phyloP scores from a whole-genome alignment of 2,113 vertebrate genomes.

The Chloroceryle aenea region DNA sequence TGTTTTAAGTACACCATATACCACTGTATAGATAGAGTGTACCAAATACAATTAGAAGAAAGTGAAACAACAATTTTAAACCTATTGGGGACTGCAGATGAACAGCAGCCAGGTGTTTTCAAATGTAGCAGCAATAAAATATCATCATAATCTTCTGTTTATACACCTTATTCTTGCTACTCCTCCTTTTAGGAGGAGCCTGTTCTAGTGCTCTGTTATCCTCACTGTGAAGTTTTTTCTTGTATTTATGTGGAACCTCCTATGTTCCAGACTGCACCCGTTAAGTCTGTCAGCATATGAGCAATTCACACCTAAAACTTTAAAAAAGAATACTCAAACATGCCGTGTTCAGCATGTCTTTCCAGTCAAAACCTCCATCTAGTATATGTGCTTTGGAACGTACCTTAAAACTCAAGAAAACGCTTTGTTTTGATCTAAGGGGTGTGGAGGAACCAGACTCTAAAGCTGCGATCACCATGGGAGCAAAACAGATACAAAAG shows the following conservation, averaged over 20 bases:
- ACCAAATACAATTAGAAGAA: not conserved
- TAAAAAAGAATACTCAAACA: not conserved
- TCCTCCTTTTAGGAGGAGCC: not conserved
- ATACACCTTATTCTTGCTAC: not conserved
- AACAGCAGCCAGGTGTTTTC: not conserved
- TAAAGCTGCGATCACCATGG: not conserved
- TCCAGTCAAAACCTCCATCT: not conserved
- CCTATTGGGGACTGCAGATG: not conserved
- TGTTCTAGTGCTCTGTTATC: no score
- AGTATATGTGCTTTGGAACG: not conserved
- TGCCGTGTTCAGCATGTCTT: not conserved
- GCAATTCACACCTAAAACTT: not conserved
- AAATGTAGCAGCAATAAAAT: not conserved
- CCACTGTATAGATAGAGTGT: no score
- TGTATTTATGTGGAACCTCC: no score
- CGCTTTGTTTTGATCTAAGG: not conserved
- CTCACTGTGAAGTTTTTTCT: no score
- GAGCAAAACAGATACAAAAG: slow-evolving; percentile 58
- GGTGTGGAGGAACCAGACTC: not conserved
- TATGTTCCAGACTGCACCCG: no score
- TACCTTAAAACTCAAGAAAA: not conserved
- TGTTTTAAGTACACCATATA: not conserved
- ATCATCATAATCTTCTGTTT: not conserved
- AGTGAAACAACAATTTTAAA: not conserved
- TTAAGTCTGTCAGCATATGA: not conserved